These are phyloP conservation scores for Cynopterus sphinx DNA, from an alignment of 2,797 vertebrate genomes.

Conservation along the genomic window DNA sequence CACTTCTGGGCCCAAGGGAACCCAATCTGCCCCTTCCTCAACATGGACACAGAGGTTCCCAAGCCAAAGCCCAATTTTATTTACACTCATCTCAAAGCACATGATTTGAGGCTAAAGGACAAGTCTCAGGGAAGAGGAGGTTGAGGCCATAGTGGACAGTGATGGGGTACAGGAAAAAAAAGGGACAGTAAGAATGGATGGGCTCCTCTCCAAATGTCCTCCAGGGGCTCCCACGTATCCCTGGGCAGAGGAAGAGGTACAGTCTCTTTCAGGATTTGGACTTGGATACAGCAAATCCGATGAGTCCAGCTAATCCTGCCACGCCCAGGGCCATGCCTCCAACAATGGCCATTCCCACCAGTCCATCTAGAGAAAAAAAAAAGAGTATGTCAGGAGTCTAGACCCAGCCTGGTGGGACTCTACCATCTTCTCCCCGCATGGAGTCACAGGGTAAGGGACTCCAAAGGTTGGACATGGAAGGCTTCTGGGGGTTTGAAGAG, in stretches of 20 bases:
- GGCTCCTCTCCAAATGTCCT: background rate
- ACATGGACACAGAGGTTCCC: background rate
- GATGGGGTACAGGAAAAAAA: background rate
- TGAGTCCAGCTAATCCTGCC: slow-evolving; percentile 92
- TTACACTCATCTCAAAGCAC: slow-evolving; percentile 65
- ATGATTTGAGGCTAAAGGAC: background rate
- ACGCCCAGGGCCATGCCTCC: slow-evolving; percentile 93
- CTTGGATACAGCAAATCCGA: slow-evolving; percentile 93
- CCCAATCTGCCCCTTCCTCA: background rate
- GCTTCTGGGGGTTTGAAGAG: background rate
- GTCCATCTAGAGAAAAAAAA: slow-evolving; percentile 87
- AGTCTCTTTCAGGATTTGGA: slow-evolving; percentile 88
- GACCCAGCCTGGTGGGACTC: background rate
- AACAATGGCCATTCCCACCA: slow-evolving; percentile 96
- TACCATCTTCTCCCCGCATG: background rate
- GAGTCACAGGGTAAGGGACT: background rate
- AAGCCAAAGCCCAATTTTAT: slow-evolving; percentile 67
- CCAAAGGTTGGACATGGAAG: background rate
- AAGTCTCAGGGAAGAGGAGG: background rate
- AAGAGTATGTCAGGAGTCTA: background rate
- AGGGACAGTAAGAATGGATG: background rate
- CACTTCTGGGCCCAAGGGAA: background rate
- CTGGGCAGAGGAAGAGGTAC: background rate
- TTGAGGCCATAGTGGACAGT: background rate
- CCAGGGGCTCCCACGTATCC: background rate